Evolutionary conservation across 2,888 invertebrate genomes (phyloP).

Genomic region (Drosophila paranaensis): DNA sequence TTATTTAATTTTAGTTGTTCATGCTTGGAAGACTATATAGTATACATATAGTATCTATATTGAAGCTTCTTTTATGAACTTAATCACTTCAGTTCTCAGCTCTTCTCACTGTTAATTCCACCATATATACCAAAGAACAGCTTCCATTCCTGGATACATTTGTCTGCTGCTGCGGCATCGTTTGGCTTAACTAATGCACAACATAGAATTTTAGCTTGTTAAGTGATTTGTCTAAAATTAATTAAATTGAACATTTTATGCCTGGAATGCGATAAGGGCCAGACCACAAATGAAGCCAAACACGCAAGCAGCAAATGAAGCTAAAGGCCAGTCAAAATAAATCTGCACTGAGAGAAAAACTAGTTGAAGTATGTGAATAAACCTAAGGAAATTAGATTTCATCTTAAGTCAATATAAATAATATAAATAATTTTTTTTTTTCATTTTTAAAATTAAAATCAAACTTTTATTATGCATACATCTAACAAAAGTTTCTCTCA

Average conservation of each 20-base stretch:
- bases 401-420: not conserved
- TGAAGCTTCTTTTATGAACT: too few relatives aligned
- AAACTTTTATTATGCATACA: too few relatives aligned
- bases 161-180: not conserved
- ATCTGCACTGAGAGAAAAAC: conserved; percentile 14
- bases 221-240: conserved; percentile 68
- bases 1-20: too few relatives aligned
- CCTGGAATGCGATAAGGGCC: conserved; percentile 48
- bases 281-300: conserved; percentile 35
- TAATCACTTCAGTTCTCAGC: too few relatives aligned
- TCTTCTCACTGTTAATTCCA: too few relatives aligned
- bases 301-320: conserved; percentile 41
- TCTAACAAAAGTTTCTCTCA: conserved; percentile 3
- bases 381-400: too few relatives aligned
- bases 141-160: not conserved
- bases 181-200: conserved; percentile 19
- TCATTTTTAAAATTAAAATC: too few relatives aligned
- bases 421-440: not conserved
- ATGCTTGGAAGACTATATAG: too few relatives aligned
- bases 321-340: conserved; percentile 7
- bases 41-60: too few relatives aligned
- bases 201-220: conserved; percentile 47
- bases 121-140: too few relatives aligned
- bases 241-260: conserved; percentile 62
- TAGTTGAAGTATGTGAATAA: not conserved